Base-by-base conservation (phyloP, 2,797 vertebrate genomes). In the Poliocrania exsul region DNA sequence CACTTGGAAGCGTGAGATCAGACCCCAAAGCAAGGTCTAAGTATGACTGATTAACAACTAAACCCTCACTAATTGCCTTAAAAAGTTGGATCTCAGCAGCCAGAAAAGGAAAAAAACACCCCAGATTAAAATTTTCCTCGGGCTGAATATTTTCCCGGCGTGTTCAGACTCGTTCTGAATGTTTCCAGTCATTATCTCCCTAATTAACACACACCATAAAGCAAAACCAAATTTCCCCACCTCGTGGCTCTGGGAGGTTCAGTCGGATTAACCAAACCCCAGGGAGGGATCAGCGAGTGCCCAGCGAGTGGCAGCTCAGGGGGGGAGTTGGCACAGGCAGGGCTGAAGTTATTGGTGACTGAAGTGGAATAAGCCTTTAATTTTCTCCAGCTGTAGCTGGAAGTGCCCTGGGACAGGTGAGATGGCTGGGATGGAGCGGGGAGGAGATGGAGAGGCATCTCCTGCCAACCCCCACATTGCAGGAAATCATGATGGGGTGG, bases 301-400 rank as follows among this genome's bases (percentile, higher is more conserved):
- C 38, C 3, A 0, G 53, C 1, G 0, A 53, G 67, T 4, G 0
- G 38, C 28, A 21, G 4, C 74, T 51, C 4, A 1, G 66, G 69
- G 42, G 44, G 67, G 70, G 35, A 64, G 51, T 79, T 12, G 29
- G 78, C 73, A 82, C 8, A 38, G 94, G 97, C 97, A 97, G 90
- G 96, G 96, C 96, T 97, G 95, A 47, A 53, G 91, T 88, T 96
- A 51, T 18, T 51, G 5, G 21, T 17, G 64, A 93, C 81, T 53
- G 58, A 71, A 86, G 62, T 64, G 95, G 33, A 94, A 85, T 35
- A 58, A 91, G n/a, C 42, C 72, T 86, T 66, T 97, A 87, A 95
- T 97, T 95, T 81, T 77, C 88, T 84, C 90, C 97, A 97, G 97
- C 96, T 97, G 95, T 86, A 75, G 82, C 61, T 72, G 64, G 81